Evolutionary conservation across 2,888 invertebrate species (phyloP).

Genomic region (Amphimallon solstitiale): DNA sequence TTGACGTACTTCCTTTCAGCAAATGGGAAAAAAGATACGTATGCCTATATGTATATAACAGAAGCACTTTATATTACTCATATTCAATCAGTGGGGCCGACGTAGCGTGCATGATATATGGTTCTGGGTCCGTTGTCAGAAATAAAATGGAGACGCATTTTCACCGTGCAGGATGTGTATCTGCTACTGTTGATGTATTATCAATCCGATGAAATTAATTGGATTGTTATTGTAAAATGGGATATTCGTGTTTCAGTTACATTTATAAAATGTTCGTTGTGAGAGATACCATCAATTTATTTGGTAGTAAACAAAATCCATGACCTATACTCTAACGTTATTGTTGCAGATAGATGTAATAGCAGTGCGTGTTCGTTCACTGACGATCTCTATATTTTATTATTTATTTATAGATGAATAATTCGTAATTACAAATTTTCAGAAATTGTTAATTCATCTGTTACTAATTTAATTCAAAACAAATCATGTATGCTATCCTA

Average conservation of each 20-base stretch:
- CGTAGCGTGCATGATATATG: constrained; percentile 26
- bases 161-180: background rate
- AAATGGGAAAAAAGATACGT: no score
- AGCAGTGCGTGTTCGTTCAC: no score
- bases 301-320: constrained; percentile 3
- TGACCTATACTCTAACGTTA: background rate
- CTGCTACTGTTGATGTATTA: constrained; percentile 14
- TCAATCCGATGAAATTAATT: constrained; percentile 24
- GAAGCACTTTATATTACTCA: constrained; percentile 16
- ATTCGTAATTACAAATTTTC: no score
- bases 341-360: no score
- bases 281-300: background rate
- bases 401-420: no score
- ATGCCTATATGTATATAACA: background rate
- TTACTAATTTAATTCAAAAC: no score
- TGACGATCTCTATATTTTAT: no score
- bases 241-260: constrained; percentile 6
- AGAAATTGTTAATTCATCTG: no score
- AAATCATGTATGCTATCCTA: no score
- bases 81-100: constrained; percentile 23
- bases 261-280: background rate
- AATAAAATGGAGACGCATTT: constrained; percentile 13
- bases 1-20: no score
- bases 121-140: background rate
- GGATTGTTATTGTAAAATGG: constrained; percentile 19